Evolutionary conservation across 2,113 vertebrate genomes (phyloP).

Genomic region (Xiphophorus couchianus): DNA sequence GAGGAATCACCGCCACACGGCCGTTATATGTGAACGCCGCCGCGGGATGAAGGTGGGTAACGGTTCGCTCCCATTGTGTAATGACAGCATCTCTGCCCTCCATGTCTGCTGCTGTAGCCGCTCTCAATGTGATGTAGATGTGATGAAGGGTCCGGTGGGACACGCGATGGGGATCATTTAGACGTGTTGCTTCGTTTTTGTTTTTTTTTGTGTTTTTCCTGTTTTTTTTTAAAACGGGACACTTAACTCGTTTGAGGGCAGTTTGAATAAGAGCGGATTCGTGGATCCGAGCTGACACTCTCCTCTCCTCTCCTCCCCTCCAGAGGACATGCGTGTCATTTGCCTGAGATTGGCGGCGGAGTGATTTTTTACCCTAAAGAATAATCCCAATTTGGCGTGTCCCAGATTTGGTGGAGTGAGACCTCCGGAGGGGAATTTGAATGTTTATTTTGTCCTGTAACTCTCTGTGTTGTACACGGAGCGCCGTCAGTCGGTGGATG

Average conservation of each 20-base stretch:
- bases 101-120: constrained; percentile 6
- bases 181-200: neutral
- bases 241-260: neutral
- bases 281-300: constrained; percentile 3
- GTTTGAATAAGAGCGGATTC: constrained; percentile 11
- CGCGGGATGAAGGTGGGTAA: constrained; percentile 67
- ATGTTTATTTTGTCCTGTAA: neutral
- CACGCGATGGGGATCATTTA: constrained; percentile 9
- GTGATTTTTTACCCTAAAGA: constrained; percentile 20
- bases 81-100: constrained; percentile 35
- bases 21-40: constrained; percentile 42
- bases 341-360: constrained; percentile 39
- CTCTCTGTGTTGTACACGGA: neutral
- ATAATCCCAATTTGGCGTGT: constrained; percentile 40
- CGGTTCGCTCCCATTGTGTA: constrained; percentile 31
- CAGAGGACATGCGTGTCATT: constrained; percentile 29
- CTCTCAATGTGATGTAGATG: neutral
- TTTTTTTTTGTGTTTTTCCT: too few relatives aligned
- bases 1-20: constrained; percentile 44
- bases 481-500: too few relatives aligned
- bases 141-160: neutral
- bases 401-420: constrained; percentile 22
- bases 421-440: constrained; percentile 20
- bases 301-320: constrained; percentile 1
- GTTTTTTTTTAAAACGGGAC: neutral